Conservation (phyloP, 1,140 invertebrate species). For the Leptinotarsa lineolata region DNA sequence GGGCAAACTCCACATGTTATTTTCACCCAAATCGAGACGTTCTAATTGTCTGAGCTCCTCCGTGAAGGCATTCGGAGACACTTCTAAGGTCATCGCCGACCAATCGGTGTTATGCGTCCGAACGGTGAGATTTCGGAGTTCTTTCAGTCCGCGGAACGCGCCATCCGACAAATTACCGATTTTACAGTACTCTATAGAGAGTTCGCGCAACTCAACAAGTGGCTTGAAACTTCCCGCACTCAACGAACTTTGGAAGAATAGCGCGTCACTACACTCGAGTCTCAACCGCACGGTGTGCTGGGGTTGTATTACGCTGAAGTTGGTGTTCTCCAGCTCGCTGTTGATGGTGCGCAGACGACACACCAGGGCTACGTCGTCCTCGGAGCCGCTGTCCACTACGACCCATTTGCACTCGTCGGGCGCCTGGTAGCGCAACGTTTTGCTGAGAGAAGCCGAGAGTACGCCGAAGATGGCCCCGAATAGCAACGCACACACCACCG, state of each 20-base stretch:
- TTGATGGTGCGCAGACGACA: conserved; percentile 84
- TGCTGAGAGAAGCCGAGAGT: conserved; percentile 69
- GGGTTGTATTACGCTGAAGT: conserved; percentile 87
- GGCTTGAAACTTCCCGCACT: conserved; percentile 82
- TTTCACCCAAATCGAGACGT: conserved; percentile 81
- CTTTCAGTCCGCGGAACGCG: conserved; percentile 78
- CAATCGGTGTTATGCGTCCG: conserved; percentile 88
- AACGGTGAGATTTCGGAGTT: conserved; percentile 82
- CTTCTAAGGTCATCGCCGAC: conserved; percentile 81
- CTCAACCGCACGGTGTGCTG: conserved; percentile 80
- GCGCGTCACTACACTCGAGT: conserved; percentile 80
- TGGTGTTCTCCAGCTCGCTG: conserved; percentile 86
- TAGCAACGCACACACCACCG: conserved; percentile 60
- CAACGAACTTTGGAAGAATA: conserved; percentile 86
- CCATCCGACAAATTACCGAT: conserved; percentile 84
- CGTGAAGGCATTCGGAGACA: conserved; percentile 75
- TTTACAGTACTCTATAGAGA: conserved; percentile 89
- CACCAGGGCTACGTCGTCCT: conserved; percentile 74
- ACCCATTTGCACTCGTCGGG: conserved; percentile 86
- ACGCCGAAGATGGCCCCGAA: conserved; percentile 70
- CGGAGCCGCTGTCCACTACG: conserved; percentile 65
- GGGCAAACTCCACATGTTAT: conserved; percentile 85
- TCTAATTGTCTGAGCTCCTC: conserved; percentile 74
- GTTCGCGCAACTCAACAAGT: conserved; percentile 77
- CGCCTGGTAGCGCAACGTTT: conserved; percentile 75